These are phyloP conservation scores for Typhlomys cinereus DNA, from an alignment of 2,113 vertebrate species.

Conservation along the genomic window DNA sequence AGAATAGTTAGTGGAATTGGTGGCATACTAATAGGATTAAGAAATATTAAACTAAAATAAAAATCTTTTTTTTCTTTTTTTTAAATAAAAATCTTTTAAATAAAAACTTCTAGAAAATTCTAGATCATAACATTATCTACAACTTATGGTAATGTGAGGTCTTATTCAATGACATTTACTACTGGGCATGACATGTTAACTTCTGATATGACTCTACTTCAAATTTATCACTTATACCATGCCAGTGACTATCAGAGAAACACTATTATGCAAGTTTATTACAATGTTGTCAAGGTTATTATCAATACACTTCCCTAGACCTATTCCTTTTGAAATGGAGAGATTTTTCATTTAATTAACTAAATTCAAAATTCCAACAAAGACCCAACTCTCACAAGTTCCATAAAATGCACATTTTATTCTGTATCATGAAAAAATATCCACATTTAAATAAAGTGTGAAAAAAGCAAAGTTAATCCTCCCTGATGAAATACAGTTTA, in stretches of 20 bases:
- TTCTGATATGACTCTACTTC: background rate
- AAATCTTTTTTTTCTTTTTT: too few relatives aligned
- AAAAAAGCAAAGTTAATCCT: constrained; percentile 82
- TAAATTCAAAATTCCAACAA: constrained; percentile 63
- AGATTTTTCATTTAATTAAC: constrained; percentile 23
- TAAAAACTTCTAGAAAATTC: constrained; percentile 18
- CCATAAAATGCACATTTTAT: constrained; percentile 90
- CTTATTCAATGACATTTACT: constrained; percentile 7
- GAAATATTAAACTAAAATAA: constrained; percentile 22
- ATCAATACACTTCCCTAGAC: constrained; percentile 12
- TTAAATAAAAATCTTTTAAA: constrained; percentile 28
- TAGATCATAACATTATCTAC: constrained; percentile 6
- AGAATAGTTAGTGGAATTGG: constrained; percentile 13
- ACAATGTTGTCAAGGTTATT: constrained; percentile 16
- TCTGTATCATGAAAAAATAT: constrained; percentile 88
- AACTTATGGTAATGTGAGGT: constrained; percentile 9
- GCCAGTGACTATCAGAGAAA: constrained; percentile 5
- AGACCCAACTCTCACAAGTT: constrained; percentile 68
- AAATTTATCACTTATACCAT: constrained; percentile 1
- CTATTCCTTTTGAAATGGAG: background rate
- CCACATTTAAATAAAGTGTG: constrained; percentile 87
- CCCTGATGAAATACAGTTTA: constrained; percentile 88
- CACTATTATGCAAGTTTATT: constrained; percentile 14
- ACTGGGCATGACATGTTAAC: background rate
- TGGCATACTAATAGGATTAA: background rate